These are phyloP conservation scores for Furnarius figulus DNA, from an alignment of 2,113 vertebrate species.

Conservation along the genomic window DNA sequence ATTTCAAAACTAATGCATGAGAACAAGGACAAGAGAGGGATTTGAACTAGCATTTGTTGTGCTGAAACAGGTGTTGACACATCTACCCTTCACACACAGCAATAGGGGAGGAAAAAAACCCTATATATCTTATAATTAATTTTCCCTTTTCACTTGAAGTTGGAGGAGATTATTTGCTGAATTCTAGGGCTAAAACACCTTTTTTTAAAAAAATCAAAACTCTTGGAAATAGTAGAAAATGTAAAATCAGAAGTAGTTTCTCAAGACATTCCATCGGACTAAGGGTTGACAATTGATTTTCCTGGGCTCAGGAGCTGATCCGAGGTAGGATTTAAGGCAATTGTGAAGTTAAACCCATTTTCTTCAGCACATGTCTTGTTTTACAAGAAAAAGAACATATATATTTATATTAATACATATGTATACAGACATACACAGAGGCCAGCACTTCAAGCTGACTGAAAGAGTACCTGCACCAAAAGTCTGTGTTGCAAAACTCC, in stretches of 20 bases:
- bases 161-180: not conserved
- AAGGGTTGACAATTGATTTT: not conserved
- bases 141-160: not conserved
- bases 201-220: not conserved
- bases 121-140: not conserved
- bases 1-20: not conserved
- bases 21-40: not conserved
- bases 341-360: not conserved
- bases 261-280: not conserved
- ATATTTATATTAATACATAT: not conserved
- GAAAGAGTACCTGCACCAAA: not conserved
- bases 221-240: not conserved
- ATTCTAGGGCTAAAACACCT: not conserved
- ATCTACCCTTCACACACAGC: not conserved
- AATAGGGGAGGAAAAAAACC: not conserved
- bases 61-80: not conserved
- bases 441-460: not conserved
- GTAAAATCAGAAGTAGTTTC: not conserved
- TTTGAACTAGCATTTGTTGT: not conserved
- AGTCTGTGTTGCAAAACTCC: not conserved
- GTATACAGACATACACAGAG: rapidly evolving
- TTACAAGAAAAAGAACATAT: not conserved
- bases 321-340: conserved; percentile 7
- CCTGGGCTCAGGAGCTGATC: conserved; percentile 16
- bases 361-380: not conserved